Base-by-base conservation (phyloP, 2,888 invertebrate genomes). In the Philonicus albiceps region DNA sequence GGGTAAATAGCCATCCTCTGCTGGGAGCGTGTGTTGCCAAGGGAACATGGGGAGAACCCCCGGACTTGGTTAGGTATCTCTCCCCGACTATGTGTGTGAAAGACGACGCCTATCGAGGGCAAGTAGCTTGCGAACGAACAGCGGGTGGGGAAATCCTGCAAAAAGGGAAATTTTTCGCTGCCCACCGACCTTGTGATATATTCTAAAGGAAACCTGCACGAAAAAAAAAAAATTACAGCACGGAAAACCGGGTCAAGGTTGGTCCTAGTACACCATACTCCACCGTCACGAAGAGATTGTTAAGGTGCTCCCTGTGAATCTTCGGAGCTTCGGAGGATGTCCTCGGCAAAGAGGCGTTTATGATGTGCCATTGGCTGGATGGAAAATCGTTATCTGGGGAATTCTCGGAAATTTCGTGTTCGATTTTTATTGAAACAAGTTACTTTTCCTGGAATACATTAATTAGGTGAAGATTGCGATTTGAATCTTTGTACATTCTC, bases 111-210 rank as follows among this genome's bases (percentile, higher is more conserved):
- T 49, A 19, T 78, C 30, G 11, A n/a, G 49, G 27, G 27, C 30
- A 30, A 34, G 37, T 37, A 16, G 40, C 49, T 43, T 30, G 16
- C 30, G 22, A 43, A 78, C 13, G 78, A 43, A 78, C 13, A 49
- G 78, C 16, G 27, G 22, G 27, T 11, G 30, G 76, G 30, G 76
- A 75, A 78, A 78, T 27, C 49, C 49, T 64, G 49, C 49, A 78
- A 49, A 78, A 78, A 49, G 49, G 43, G 78, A 78, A 78, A 78
- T 49, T 78, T 76, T 78, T 78, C 78, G 78, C 30, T 78, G 22
- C 76, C 22, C 43, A 78, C 6, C 43, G 78, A 78, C 78, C 78
- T 78, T 78, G 78, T 78, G 49, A 78, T 78, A 78, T 78, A 31
- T n/a, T 49, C 78, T 78, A 19, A 76, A 43, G 40, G 49, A 30